These are phyloP conservation scores for Drosophila varians DNA, from an alignment of 1,140 invertebrate species.

Conservation along the genomic window DNA sequence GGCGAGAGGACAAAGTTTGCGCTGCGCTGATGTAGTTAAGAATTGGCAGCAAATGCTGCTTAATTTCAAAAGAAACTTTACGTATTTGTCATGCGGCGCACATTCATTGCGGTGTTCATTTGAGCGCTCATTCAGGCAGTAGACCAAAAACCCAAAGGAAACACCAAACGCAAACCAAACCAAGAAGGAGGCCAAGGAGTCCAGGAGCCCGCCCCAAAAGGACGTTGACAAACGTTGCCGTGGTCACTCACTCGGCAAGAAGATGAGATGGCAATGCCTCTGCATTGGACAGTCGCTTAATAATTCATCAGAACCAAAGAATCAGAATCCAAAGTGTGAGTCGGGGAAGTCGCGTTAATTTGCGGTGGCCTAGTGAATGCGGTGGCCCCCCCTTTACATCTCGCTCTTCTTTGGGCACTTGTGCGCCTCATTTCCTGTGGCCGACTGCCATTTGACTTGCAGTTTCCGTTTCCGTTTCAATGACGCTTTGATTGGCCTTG, in stretches of 20 bases:
- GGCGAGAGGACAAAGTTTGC: constrained; percentile 74
- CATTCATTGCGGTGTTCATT: constrained; percentile 82
- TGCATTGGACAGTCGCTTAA: constrained; percentile 54
- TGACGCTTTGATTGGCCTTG: constrained; percentile 80
- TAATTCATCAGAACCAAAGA: constrained; percentile 68
- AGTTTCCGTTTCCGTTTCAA: constrained; percentile 80
- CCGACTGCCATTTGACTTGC: constrained; percentile 77
- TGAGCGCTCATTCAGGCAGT: constrained; percentile 72
- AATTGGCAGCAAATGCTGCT: constrained; percentile 82
- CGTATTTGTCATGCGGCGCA: constrained; percentile 81
- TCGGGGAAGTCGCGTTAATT: constrained; percentile 59
- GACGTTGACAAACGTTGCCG: constrained; percentile 56
- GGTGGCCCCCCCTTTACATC: constrained; percentile 7
- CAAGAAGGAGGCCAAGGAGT: not conserved
- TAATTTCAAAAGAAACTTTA: constrained; percentile 83
- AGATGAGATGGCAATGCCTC: constrained; percentile 9
- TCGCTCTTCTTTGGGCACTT: constrained; percentile 32
- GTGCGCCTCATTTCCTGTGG: constrained; percentile 75
- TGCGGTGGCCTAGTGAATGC: constrained; percentile 51
- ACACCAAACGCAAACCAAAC: not conserved
- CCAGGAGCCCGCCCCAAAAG: not conserved
- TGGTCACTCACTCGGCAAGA: constrained; percentile 32
- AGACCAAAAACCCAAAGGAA: not conserved
- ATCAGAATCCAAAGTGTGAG: constrained; percentile 10
- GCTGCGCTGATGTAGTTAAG: constrained; percentile 77